Percentiles rank a stretch among this genome's conserved stretches.
These are phyloP conservation scores for Mus spretus DNA, from an alignment of 2,797 vertebrate species.

Conservation along the genomic window DNA sequence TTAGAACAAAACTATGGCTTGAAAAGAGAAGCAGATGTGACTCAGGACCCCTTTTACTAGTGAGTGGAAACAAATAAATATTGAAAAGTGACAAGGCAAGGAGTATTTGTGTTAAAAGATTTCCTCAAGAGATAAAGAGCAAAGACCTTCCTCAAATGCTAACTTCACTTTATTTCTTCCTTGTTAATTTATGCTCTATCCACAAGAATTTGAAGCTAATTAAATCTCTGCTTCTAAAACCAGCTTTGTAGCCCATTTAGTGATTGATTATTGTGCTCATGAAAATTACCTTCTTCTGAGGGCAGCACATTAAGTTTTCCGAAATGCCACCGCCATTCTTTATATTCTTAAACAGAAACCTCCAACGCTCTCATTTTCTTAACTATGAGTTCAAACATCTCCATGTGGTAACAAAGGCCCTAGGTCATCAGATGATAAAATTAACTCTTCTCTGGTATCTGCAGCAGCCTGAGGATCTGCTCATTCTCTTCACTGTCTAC, in stretches of 20 bases:
- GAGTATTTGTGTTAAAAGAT: background rate
- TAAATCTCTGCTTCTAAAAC: background rate
- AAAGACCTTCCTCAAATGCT: background rate
- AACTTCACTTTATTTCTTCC: background rate
- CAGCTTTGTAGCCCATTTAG: slow-evolving; percentile 22
- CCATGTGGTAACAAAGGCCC: background rate
- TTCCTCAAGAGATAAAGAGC: background rate
- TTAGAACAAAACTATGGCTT: slow-evolving; percentile 31
- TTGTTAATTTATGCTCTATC: background rate
- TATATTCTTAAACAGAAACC: background rate
- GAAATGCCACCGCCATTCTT: background rate
- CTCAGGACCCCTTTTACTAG: background rate
- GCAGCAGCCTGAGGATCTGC: background rate
- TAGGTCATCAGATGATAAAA: background rate
- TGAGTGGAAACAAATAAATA: background rate
- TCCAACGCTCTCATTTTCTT: background rate
- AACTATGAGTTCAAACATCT: background rate
- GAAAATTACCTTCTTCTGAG: background rate
- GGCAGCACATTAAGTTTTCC: background rate
- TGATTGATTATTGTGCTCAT: background rate
- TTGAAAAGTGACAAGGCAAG: background rate
- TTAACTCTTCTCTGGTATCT: background rate
- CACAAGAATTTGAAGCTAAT: background rate
- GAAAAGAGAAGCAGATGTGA: background rate
- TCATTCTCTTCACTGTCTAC: background rate